A percentile compares a stretch with the other conserved stretches of the same genome.
phyloP scores from a whole-genome alignment of 2,888 invertebrate genomes.

The Barypeithes pellucidus region DNA sequence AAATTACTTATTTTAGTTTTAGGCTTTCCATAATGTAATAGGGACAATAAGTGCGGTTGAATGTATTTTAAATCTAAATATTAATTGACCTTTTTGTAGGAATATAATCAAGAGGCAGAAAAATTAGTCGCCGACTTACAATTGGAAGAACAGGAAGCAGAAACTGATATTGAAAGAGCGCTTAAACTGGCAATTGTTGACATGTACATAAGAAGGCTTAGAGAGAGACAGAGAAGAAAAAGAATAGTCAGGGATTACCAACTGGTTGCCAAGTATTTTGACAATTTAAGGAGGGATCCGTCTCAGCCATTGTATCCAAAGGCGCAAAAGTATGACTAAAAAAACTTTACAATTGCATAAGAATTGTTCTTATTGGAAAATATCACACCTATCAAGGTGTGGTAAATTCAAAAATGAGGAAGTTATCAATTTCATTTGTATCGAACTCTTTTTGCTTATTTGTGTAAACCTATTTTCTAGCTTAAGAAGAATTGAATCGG shows the following conservation, averaged over 20 bases:
- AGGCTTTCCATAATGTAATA: too few species aligned
- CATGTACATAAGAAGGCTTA: constrained; percentile 87
- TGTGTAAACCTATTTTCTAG: too few species aligned
- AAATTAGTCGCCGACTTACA: constrained; percentile 89
- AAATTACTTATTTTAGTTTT: too few species aligned
- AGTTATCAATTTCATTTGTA: too few species aligned
- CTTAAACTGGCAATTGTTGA: constrained; percentile 94
- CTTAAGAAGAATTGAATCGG: too few species aligned
- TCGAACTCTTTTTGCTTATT: too few species aligned
- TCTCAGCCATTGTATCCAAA: constrained; percentile 75
- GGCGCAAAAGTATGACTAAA: constrained; percentile 79
- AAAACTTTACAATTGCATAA: too few species aligned
- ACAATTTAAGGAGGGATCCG: constrained; percentile 70
- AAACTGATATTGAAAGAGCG: constrained; percentile 86
- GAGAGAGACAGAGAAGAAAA: constrained; percentile 92
- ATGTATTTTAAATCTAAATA: not conserved
- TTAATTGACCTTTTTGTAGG: constrained; percentile 65
- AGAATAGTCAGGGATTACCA: constrained; percentile 92
- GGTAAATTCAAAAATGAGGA: too few species aligned
- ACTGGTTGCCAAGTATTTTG: constrained; percentile 89
- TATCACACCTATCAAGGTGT: too few species aligned
- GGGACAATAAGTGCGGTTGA: too few species aligned
- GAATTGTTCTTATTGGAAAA: too few species aligned
- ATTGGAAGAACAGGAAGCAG: constrained; percentile 82
- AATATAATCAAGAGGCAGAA: constrained; percentile 93